Base-by-base conservation (phyloP, 2,113 vertebrate species). In the Xenus cinereus region DNA sequence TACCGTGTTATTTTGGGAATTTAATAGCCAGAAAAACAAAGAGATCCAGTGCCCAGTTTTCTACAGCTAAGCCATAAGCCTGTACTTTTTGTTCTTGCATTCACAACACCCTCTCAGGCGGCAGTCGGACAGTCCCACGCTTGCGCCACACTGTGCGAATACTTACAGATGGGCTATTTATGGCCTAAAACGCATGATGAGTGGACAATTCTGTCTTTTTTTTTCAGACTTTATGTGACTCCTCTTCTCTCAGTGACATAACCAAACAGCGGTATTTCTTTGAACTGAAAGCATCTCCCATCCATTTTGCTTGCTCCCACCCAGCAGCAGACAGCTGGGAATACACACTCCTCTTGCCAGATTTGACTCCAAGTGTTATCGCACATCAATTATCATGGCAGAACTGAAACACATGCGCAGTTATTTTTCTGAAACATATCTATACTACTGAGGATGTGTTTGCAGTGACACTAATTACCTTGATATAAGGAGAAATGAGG, bases 391-490 rank as follows among this genome's bases (percentile, higher is more conserved):
- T 86, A 62, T 54, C 26, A 3, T 17, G 39, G 43, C 60, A 63
- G 80, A 86, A 80, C n/a, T 48, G 53, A 90, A 88, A 64, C 45
- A 66, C 62, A 68, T 3, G 63, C 3, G 7, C 33, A 30, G n/a
- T 37, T 53, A 14, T 88, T 93, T 77, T 66, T 73, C 57, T 59
- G 86, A 88, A 94, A 57, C 27, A 2, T 64, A 45, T 41, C 82
- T 85, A 45, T 83, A 69, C 72, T 90, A 19, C 63, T n/a, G 87
- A 78, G 68, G 54, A 59, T 64, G 78, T 82, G 76, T 92, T 90
- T 95, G 92, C 64, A 63, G 33, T 56, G 86, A 71, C 63, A 46
- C 64, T 90, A 87, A 95, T 95, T 87, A 89, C 84, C 84, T 72
- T 89, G 89, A 90, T 96, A 92, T 3, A 81, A 84, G 68, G 60